Percentiles rank a stretch among this genome's conserved stretches.
Evolutionary conservation across 2,113 vertebrate species (phyloP).

Genomic region (Origma solitaria): DNA sequence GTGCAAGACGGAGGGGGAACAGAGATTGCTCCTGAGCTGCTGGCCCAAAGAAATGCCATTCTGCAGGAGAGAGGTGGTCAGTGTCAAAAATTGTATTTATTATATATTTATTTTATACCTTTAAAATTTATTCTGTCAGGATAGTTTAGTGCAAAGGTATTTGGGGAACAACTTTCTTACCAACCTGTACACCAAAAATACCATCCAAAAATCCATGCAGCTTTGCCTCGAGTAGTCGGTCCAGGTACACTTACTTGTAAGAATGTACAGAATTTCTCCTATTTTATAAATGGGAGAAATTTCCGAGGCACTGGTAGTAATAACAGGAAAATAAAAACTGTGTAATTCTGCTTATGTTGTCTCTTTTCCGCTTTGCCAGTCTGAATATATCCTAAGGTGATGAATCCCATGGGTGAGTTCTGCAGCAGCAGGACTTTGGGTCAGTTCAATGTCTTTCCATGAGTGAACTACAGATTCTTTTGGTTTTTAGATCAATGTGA

Average conservation of each 20-base stretch:
- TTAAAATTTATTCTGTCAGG: neutral
- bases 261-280: no score
- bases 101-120: neutral
- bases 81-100: neutral
- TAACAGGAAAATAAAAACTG: neutral
- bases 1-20: neutral
- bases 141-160: neutral
- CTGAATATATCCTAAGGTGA: neutral
- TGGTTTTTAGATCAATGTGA: neutral
- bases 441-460: neutral
- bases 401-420: neutral
- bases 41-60: neutral
- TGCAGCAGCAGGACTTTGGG: neutral
- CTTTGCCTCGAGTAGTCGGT: neutral
- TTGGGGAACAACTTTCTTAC: neutral
- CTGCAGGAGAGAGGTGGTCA: neutral
- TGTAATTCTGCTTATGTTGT: neutral
- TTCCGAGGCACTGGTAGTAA: neutral
- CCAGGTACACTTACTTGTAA: neutral
- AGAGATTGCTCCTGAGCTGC: neutral
- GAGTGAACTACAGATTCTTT: neutral
- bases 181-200: neutral
- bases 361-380: neutral
- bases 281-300: neutral
- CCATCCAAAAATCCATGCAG: neutral